A percentile compares a stretch with the other conserved stretches of the same genome.
phyloP scores from a whole-genome alignment of 2,113 vertebrate genomes.

The Tauraco erythrolophus region DNA sequence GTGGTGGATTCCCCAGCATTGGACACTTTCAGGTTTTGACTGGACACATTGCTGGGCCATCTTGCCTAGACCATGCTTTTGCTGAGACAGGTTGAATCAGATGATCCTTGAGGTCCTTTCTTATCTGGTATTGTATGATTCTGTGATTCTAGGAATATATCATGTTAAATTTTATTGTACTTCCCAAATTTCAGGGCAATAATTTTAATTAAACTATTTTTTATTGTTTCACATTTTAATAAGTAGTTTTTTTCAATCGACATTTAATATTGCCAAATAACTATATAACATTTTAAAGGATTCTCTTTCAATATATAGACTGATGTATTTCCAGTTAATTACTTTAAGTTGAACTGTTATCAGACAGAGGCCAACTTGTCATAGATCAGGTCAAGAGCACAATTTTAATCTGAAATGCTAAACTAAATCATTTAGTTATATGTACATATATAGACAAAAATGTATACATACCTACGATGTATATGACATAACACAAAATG shows the following conservation, averaged over 20 bases:
- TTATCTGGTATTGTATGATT: no score
- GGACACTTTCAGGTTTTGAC: neutral
- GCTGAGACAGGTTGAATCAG: neutral
- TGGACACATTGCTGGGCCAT: neutral
- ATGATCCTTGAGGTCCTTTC: neutral
- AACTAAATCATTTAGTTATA: neutral
- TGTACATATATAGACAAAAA: neutral
- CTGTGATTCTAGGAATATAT: neutral
- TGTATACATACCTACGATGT: rapidly evolving
- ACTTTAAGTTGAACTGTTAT: neutral
- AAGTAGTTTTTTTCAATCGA: neutral
- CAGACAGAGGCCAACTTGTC: neutral
- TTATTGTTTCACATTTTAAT: neutral
- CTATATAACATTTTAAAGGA: neutral
- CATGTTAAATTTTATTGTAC: neutral
- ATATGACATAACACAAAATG: neutral
- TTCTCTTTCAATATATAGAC: neutral
- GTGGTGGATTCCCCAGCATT: neutral
- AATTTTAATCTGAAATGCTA: neutral
- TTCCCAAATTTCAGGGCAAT: neutral
- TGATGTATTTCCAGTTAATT: neutral
- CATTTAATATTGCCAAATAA: neutral
- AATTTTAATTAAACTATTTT: neutral
- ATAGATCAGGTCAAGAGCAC: neutral
- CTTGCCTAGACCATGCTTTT: neutral